Evolutionary conservation across 2,888 invertebrate genomes (phyloP), one percentile per base, ranked within the genome.

Genomic region (Panopea generosa): DNA sequence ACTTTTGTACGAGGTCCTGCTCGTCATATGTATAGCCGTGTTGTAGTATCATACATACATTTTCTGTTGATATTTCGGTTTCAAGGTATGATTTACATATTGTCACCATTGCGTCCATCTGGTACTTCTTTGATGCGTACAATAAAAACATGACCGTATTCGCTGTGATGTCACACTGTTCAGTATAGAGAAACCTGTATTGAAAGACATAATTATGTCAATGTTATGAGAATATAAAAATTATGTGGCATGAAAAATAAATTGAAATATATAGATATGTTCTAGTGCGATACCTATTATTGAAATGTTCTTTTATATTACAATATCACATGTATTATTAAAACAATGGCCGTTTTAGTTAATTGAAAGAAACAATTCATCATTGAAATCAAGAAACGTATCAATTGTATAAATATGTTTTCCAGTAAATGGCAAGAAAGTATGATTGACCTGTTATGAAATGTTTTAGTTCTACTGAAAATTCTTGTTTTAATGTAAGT

Each of bases 41-140:
- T 24, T 84, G 82, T 26, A 84, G 77, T 38, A 86, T 83, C 20
- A 75, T 57, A 60, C 86, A 84, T n/a, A 95, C 96, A 55, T 95
- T 96, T 24, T 94, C 94, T 4, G 94, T 93, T 68, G 94, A 94
- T 33, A 96, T 91, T 91, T 95, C 94, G 72, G 94, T 94, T 82
- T 95, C 95, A 45, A 96, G 93, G 66, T 95, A 95, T 33, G 94
- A 93, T 27, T 95, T 95, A 87, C 96, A 96, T 70, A 95, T 94
- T 80, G 94, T 94, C 4, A 95, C 95, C 60, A 96, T 93, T 22
- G 94, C 95, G 6, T 95, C 94, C 85, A 96, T 95, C 56, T 96
- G 93, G 89, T 96, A 95, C 88, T 95, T 95, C 89, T 96, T 95
- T 20, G 96, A 96, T 1, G 95, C 95, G 77, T 95, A 95, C 24